phyloP scores from a whole-genome alignment of 2,888 invertebrate genomes.

The Synanthedon formicaeformis region DNA sequence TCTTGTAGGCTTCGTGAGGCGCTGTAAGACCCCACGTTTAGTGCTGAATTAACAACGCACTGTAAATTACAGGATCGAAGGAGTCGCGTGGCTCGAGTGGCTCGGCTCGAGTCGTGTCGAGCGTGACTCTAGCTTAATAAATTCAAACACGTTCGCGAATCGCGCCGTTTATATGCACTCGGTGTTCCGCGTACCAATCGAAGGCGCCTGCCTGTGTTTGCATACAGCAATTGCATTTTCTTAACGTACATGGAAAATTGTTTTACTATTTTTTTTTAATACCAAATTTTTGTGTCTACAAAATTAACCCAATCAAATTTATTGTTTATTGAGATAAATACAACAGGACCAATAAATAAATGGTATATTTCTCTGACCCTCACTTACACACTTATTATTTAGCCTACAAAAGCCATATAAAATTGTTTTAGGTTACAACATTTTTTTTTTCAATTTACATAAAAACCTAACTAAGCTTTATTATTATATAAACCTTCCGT shows the following conservation, averaged over 20 bases:
- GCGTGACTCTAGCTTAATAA: constrained; percentile 19
- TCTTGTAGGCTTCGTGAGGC: background rate
- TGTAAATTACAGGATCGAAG: constrained; percentile 22
- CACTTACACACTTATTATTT: no score
- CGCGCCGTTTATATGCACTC: constrained; percentile 15
- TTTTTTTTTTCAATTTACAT: no score
- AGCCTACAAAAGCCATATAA: no score
- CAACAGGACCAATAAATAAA: no score
- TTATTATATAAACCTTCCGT: no score
- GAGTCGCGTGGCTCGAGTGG: constrained; percentile 10
- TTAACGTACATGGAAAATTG: background rate
- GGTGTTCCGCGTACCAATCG: constrained; percentile 11
- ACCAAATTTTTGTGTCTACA: no score
- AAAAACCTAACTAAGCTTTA: no score
- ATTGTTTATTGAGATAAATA: no score
- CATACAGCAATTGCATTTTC: constrained; percentile 10
- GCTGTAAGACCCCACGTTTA: constrained; percentile 28
- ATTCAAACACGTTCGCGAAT: constrained; percentile 23
- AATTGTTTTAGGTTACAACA: no score
- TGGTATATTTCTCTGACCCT: no score
- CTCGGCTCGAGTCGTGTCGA: constrained; percentile 5
- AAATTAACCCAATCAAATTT: no score
- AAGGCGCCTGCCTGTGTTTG: constrained; percentile 15
- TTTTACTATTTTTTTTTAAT: background rate
- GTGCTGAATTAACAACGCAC: constrained; percentile 30